Conservation (phyloP, 2,113 vertebrate species). For the Syngnathus floridae region DNA sequence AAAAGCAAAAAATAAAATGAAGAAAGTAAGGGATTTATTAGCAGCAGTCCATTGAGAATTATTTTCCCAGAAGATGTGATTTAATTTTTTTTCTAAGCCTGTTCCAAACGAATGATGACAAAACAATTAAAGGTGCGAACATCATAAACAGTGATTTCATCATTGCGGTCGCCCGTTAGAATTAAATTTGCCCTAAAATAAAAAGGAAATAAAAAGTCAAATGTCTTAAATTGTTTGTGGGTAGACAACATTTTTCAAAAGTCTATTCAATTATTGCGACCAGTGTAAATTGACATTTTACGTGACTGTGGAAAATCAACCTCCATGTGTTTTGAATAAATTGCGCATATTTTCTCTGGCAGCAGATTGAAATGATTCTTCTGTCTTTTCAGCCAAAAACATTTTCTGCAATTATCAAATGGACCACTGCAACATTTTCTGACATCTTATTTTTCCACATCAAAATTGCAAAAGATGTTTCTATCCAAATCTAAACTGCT, state of each 20-base stretch:
- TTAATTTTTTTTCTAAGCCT: neutral
- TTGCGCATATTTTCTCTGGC: constrained; percentile 55
- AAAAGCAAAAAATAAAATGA: too few species aligned
- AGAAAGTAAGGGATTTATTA: too few species aligned
- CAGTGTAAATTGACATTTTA: constrained; percentile 9
- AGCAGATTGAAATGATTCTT: constrained; percentile 27
- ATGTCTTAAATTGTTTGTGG: neutral
- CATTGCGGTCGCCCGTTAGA: neutral
- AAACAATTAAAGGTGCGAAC: neutral
- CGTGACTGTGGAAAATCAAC: constrained; percentile 35
- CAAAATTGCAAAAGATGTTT: constrained; percentile 12
- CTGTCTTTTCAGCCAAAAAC: constrained; percentile 32
- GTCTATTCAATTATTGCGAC: constrained; percentile 1
- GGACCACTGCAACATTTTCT: constrained; percentile 30
- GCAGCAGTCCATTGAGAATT: too few species aligned
- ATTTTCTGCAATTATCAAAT: constrained; percentile 59
- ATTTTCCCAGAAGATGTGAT: neutral
- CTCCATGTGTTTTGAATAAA: constrained; percentile 25
- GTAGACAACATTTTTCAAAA: neutral
- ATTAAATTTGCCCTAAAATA: neutral
- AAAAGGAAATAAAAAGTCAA: neutral
- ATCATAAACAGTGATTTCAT: neutral
- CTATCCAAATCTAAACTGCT: constrained; percentile 10
- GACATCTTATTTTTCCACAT: neutral
- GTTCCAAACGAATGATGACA: neutral